These are phyloP conservation scores for Albula goreensis DNA, from an alignment of 2,113 vertebrate species.

Conservation along the genomic window DNA sequence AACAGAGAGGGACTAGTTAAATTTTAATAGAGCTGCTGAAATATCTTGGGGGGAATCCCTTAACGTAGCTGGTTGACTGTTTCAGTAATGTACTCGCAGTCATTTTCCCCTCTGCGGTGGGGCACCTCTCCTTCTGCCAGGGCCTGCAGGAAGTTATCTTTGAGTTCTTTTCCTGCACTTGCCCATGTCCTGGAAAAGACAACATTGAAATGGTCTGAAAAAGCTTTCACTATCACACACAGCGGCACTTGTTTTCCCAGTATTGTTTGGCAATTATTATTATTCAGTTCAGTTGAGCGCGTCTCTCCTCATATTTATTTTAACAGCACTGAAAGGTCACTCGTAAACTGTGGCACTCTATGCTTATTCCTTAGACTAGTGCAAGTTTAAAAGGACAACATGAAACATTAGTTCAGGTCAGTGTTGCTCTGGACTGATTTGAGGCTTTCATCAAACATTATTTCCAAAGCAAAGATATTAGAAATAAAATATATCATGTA, in stretches of 20 bases:
- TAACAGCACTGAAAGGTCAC: background rate
- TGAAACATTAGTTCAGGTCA: background rate
- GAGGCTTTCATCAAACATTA: background rate
- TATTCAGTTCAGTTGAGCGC: constrained; percentile 9
- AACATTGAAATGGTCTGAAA: constrained; percentile 61
- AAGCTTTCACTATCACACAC: constrained; percentile 14
- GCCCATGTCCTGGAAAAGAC: constrained; percentile 74
- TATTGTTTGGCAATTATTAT: constrained; percentile 19
- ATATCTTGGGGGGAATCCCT: constrained; percentile 70
- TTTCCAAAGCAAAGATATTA: background rate
- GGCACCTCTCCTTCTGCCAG: constrained; percentile 77
- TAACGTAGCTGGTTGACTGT: constrained; percentile 65
- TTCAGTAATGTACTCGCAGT: constrained; percentile 79
- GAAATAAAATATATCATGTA: background rate
- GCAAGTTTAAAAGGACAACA: background rate
- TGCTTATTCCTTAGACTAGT: background rate
- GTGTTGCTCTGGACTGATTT: background rate
- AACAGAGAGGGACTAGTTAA: constrained; percentile 35
- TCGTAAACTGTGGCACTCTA: background rate
- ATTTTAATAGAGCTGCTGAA: constrained; percentile 61
- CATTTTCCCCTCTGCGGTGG: constrained; percentile 71
- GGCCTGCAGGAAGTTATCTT: constrained; percentile 75
- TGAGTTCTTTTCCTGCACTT: constrained; percentile 76
- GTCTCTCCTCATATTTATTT: background rate
- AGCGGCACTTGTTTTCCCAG: constrained; percentile 13